Percentiles rank a stretch among this genome's conserved stretches.
These are phyloP conservation scores for Tinamus guttatus DNA, from an alignment of 2,113 vertebrate species.

Conservation along the genomic window DNA sequence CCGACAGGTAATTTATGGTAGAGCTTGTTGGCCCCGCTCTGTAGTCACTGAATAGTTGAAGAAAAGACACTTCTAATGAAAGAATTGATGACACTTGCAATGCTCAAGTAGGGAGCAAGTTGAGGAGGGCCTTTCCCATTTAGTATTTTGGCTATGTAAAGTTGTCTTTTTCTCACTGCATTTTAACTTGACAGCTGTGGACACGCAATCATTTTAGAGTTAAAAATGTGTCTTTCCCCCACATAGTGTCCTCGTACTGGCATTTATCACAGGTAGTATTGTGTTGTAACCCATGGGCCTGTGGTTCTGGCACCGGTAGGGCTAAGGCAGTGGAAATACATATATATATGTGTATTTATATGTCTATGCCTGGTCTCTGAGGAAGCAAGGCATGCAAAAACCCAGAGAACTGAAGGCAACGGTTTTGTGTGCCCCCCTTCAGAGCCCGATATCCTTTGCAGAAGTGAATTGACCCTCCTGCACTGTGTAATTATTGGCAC, in stretches of 20 bases:
- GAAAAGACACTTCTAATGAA: background rate
- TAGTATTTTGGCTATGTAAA: background rate
- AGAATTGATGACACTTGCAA: background rate
- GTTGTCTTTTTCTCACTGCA: background rate
- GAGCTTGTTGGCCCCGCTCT: background rate
- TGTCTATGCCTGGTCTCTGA: background rate
- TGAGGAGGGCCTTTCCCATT: background rate
- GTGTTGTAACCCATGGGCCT: background rate
- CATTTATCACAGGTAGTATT: background rate
- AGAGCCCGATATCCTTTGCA: background rate
- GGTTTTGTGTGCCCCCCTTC: background rate
- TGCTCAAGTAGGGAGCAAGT: background rate
- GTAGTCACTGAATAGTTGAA: background rate
- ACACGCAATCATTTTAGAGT: rapidly evolving
- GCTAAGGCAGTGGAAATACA: background rate
- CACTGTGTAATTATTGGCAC: rapidly evolving
- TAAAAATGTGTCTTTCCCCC: background rate
- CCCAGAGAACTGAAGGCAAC: background rate
- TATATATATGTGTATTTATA: too few species aligned
- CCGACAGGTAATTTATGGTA: background rate
- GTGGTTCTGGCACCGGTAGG: background rate
- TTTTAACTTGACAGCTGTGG: background rate
- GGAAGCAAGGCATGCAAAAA: background rate
- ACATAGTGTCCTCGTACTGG: background rate
- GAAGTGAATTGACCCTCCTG: rapidly evolving